phyloP scores from a whole-genome alignment of 2,888 invertebrate genomes.

The Physocephala rufipes region DNA sequence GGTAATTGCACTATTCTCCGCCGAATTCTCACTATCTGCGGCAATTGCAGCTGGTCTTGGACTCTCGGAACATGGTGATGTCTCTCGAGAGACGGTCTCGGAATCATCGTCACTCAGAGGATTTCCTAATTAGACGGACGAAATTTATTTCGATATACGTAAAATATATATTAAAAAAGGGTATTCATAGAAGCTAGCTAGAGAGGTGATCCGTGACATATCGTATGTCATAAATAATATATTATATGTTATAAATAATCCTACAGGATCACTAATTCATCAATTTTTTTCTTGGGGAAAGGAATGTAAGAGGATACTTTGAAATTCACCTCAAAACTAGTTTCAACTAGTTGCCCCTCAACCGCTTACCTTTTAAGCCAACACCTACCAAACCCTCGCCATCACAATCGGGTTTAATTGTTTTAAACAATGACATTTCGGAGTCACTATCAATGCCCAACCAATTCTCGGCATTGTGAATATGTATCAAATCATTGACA shows the following conservation, averaged over 20 bases:
- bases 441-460: conserved; percentile 90
- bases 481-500: conserved; percentile 86
- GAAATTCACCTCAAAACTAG: no score
- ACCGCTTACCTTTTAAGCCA: conserved; percentile 38
- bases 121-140: conserved; percentile 44
- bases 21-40: conserved; percentile 51
- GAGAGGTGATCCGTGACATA: no score
- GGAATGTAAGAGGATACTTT: no score
- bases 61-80: conserved; percentile 76
- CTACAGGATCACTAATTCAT: no score
- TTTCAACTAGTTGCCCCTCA: no score
- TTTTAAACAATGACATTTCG: conserved; percentile 83
- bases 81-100: conserved; percentile 75
- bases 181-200: no score
- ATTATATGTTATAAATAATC: no score
- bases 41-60: conserved; percentile 57
- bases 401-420: conserved; percentile 73
- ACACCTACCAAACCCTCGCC: conserved; percentile 65
- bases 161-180: background rate
- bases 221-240: no score
- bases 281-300: no score
- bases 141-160: background rate
- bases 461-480: conserved; percentile 95
- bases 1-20: conserved; percentile 58
- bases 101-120: conserved; percentile 71